Evolutionary conservation across 1,140 invertebrate genomes (phyloP).

Genomic region (Drosophila azteca): DNA sequence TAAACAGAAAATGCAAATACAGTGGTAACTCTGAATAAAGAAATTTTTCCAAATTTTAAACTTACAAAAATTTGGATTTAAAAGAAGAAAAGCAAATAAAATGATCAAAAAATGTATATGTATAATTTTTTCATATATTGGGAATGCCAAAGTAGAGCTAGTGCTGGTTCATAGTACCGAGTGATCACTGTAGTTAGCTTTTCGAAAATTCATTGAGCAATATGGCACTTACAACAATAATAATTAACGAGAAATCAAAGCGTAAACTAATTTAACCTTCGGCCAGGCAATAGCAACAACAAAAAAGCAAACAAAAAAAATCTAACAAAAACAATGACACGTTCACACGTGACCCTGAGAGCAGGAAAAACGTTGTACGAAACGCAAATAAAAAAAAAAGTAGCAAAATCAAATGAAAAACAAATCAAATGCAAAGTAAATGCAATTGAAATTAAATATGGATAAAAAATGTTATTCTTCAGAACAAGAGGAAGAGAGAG

Average conservation of each 20-base stretch:
- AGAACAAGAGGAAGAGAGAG: neutral
- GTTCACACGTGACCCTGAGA: conserved; percentile 64
- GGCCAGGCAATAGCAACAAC: conserved; percentile 15
- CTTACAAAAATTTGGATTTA: conserved; percentile 1
- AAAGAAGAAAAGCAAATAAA: conserved; percentile 6
- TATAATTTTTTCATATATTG: too few species aligned
- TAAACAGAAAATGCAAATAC: too few species aligned
- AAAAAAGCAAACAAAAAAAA: too few species aligned
- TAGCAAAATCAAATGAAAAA: conserved; percentile 11
- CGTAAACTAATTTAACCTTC: conserved; percentile 74
- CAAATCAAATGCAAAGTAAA: conserved; percentile 1
- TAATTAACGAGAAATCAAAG: conserved; percentile 79
- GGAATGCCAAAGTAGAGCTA: too few species aligned
- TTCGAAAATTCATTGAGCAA: conserved; percentile 8
- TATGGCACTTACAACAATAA: conserved; percentile 8
- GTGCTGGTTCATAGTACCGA: too few species aligned
- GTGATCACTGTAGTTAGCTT: neutral
- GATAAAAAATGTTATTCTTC: conserved; percentile 6
- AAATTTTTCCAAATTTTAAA: neutral
- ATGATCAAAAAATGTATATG: too few species aligned
- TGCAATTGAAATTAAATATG: conserved; percentile 12
- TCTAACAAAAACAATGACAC: conserved; percentile 9
- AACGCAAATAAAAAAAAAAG: conserved; percentile 1
- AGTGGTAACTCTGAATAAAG: too few species aligned
- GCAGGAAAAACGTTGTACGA: conserved; percentile 7